Evolutionary conservation across 2,888 invertebrate genomes (phyloP).

Genomic region (Steinernema scapterisci): DNA sequence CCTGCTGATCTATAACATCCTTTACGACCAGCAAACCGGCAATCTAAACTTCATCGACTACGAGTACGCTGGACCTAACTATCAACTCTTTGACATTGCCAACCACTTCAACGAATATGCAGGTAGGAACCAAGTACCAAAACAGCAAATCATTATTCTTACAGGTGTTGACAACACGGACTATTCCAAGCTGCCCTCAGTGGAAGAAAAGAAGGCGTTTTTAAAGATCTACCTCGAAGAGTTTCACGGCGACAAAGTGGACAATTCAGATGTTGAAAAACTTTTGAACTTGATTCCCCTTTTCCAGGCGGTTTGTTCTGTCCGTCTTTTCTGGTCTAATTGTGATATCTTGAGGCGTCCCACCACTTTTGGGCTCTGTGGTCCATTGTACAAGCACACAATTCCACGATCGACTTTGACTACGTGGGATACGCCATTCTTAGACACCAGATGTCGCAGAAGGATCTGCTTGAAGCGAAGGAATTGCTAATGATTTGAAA

Average conservation of each 20-base stretch:
- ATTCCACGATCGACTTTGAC: constrained; percentile 63
- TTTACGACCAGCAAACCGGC: constrained; percentile 76
- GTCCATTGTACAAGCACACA: constrained; percentile 62
- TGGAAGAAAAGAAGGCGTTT: constrained; percentile 50
- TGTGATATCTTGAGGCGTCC: constrained; percentile 50
- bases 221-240: constrained; percentile 52
- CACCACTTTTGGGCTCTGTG: constrained; percentile 66
- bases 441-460: constrained; percentile 41
- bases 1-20: constrained; percentile 88
- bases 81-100: constrained; percentile 92
- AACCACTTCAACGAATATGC: constrained; percentile 98
- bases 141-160: neutral
- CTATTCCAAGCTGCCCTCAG: constrained; percentile 53
- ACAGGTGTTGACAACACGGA: constrained; percentile 61
- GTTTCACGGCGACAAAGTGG: constrained; percentile 34
- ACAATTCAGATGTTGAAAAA: constrained; percentile 38
- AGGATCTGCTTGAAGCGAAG: neutral
- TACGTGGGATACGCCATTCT: constrained; percentile 54
- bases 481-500: too few species aligned
- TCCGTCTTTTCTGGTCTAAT: neutral
- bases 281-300: constrained; percentile 46
- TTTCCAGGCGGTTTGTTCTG: constrained; percentile 58
- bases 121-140: constrained; percentile 73
- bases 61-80: constrained; percentile 92
- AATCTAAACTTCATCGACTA: constrained; percentile 91